A percentile compares a stretch with the other conserved stretches of the same genome.
Conservation (phyloP, 2,888 invertebrate genomes). For the Nasonia oneida region DNA sequence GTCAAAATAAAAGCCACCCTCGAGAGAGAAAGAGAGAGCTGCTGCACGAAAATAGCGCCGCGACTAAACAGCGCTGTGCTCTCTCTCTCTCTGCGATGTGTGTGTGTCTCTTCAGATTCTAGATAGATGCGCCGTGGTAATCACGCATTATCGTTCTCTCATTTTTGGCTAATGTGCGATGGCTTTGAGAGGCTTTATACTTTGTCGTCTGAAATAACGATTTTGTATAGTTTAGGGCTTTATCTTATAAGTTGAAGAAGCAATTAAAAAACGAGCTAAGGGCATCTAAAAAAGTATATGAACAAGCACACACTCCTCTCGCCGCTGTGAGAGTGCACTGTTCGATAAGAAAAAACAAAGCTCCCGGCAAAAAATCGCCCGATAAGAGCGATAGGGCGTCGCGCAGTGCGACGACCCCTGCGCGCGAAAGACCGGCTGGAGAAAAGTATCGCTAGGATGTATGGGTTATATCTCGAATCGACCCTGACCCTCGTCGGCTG, state of each 20-base stretch:
- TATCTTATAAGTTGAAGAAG: neutral
- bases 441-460: neutral
- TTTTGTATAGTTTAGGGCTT: neutral
- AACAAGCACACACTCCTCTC: neutral
- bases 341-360: neutral
- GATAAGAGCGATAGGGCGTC: slow-evolving; percentile 20
- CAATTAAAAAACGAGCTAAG: neutral
- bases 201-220: too few species aligned
- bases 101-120: neutral
- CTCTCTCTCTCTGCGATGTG: neutral
- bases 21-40: neutral
- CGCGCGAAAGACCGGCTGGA: neutral
- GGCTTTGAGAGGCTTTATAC: too few species aligned
- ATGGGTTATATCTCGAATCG: slow-evolving; percentile 28
- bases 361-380: slow-evolving; percentile 10
- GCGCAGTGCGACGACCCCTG: slow-evolving; percentile 24
- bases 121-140: neutral
- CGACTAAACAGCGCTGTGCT: neutral
- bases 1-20: slow-evolving; percentile 53
- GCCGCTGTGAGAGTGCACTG: neutral
- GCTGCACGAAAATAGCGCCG: slow-evolving; percentile 26
- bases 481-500: slow-evolving; percentile 46
- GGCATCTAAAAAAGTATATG: neutral
- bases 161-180: neutral
- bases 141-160: neutral